These are phyloP conservation scores for Acronicta leporina DNA, from an alignment of 2,888 invertebrate genomes.

Conservation along the genomic window DNA sequence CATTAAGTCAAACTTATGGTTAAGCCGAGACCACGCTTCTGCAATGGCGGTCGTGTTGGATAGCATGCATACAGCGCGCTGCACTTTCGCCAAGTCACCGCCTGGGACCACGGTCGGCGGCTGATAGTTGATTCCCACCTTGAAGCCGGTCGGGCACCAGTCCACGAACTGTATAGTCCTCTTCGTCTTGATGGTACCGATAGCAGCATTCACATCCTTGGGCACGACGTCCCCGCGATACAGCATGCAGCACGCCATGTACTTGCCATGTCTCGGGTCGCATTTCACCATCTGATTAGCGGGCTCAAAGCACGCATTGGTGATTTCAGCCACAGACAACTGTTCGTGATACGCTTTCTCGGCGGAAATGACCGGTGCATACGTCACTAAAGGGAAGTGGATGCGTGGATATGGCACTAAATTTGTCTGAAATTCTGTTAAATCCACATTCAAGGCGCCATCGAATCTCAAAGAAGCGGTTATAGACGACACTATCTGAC, in stretches of 20 bases:
- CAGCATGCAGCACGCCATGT: constrained; percentile 98
- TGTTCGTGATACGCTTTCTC: constrained; percentile 98
- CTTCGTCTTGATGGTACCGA: constrained; percentile 98
- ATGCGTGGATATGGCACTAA: constrained; percentile 98
- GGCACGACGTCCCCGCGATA: constrained; percentile 98
- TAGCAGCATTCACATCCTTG: constrained; percentile 97
- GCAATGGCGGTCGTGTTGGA: constrained; percentile 99
- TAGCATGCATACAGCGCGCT: constrained; percentile 98
- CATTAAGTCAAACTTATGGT: constrained; percentile 98
- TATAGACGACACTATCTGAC: constrained; percentile 97
- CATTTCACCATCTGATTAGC: constrained; percentile 98
- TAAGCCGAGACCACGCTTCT: constrained; percentile 98
- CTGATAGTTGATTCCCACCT: constrained; percentile 96
- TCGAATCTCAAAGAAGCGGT: constrained; percentile 97
- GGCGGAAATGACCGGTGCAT: constrained; percentile 97
- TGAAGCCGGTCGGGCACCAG: constrained; percentile 95
- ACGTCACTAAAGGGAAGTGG: constrained; percentile 97
- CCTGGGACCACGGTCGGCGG: constrained; percentile 96
- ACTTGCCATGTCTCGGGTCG: constrained; percentile 96
- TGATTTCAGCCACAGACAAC: constrained; percentile 96
- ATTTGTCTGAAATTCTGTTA: constrained; percentile 98
- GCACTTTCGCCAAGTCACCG: constrained; percentile 97
- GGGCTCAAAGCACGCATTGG: constrained; percentile 98
- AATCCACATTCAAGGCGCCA: constrained; percentile 96
- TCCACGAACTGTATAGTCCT: constrained; percentile 98